Evolutionary conservation across 2,113 vertebrate species (phyloP), one percentile per base, ranked within the genome.

Genomic region (Ancistrus triradiatus): DNA sequence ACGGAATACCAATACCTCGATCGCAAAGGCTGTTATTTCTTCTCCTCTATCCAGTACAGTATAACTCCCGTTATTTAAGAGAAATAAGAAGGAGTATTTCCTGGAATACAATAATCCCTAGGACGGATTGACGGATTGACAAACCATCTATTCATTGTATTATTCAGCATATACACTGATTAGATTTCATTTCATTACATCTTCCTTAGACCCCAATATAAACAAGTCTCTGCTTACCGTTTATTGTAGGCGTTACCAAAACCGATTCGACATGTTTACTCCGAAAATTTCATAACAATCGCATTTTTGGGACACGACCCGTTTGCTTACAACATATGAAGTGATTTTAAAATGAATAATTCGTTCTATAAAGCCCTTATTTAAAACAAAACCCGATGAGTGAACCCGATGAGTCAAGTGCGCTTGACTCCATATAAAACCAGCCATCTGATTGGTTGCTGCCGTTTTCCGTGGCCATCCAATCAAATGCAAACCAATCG

Each of bases 371-470:
- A 55, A 38, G 1, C 47, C 56, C 8, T 14, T 27, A 40, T 19
- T 55, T 50, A 42, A 49, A 7, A 31, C 7, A n/a, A 53, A 63
- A 58, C 50, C 25, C 7, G 11, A 2, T 8, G 37, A 4, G 7
- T 7, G 48, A 63, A 58, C 50, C 25, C 7, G 11, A 2, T 8
- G 37, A 4, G 7, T 48, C 25, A 43, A 55, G 40, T 50, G 58
- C 58, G 42, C 52, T 40, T 10, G 17, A 15, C 28, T 13, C 25
- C 60, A 65, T 65, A 31, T 11, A 59, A 60, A 72, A 59, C 59
- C n/a, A 22, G 25, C 5, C 49, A 37, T 64, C 3, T 35, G 25
- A 75, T 75, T 71, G 68, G 73, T 50, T 71, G 14, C 46, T 6
- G 51, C 25, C 6, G 38, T 15, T 3, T 14, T n/a, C 38, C 2